Conservation (phyloP, 2,888 invertebrate species). For the Drosophila percnosoma region DNA sequence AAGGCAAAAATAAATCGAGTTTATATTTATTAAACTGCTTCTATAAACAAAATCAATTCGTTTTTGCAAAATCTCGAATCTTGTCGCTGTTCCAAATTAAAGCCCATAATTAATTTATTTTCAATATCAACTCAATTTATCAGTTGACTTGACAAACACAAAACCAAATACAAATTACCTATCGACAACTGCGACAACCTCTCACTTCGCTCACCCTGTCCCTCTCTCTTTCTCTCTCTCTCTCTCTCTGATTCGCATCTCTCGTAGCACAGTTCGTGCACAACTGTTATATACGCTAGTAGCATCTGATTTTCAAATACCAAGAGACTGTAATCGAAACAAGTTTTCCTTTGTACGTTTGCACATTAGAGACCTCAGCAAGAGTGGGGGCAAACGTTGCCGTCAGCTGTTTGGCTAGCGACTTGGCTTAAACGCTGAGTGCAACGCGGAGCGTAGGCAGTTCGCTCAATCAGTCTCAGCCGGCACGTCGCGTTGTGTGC, state of each 20-base stretch:
- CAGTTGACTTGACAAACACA: slow-evolving; percentile 78
- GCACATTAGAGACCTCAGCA: slow-evolving; percentile 35
- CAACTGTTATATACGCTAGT: slow-evolving; percentile 56
- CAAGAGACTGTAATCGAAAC: slow-evolving; percentile 68
- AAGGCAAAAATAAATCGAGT: neutral
- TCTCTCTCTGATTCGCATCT: slow-evolving; percentile 6
- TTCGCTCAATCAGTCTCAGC: slow-evolving; percentile 62
- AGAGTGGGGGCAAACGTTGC: slow-evolving; percentile 6
- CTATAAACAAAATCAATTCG: slow-evolving; percentile 5
- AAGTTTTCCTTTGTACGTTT: slow-evolving; percentile 61
- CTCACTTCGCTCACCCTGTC: neutral
- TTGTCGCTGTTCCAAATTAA: slow-evolving; percentile 50
- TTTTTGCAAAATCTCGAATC: slow-evolving; percentile 6
- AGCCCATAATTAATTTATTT: slow-evolving; percentile 76
- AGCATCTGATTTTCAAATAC: slow-evolving; percentile 64
- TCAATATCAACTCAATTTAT: slow-evolving; percentile 81
- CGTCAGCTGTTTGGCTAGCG: slow-evolving; percentile 66
- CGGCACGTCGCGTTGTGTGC: slow-evolving; percentile 77
- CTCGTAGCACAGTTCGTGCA: slow-evolving; percentile 43
- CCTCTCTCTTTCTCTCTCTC: slow-evolving; percentile 12
- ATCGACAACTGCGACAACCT: slow-evolving; percentile 27
- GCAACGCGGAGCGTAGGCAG: slow-evolving; percentile 27
- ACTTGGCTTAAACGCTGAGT: slow-evolving; percentile 57
- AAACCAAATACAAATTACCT: slow-evolving; percentile 65
- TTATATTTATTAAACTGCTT: slow-evolving; percentile 3